These are phyloP conservation scores for Buathra laborator DNA, from an alignment of 2,888 invertebrate species.

Conservation along the genomic window DNA sequence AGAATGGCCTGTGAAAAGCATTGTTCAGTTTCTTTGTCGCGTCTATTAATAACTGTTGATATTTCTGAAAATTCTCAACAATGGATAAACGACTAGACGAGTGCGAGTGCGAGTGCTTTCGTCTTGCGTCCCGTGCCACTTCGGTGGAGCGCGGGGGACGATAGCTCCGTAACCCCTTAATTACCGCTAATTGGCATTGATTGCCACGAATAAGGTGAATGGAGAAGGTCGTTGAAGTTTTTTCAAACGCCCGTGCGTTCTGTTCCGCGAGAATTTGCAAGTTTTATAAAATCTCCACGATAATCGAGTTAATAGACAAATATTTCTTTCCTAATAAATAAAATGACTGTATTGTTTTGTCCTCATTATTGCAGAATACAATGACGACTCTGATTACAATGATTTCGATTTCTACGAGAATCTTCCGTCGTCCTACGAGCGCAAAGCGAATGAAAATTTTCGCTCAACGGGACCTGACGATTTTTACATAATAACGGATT, in stretches of 20 bases:
- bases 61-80: not conserved
- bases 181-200: constrained; percentile 64
- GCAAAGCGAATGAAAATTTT: constrained; percentile 62
- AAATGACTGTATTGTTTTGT: too few species aligned
- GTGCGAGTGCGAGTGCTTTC: not conserved
- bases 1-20: not conserved
- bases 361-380: constrained; percentile 74
- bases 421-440: constrained; percentile 70
- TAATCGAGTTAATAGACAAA: not conserved
- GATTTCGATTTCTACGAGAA: constrained; percentile 79
- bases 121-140: not conserved
- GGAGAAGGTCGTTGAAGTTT: constrained; percentile 20
- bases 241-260: constrained; percentile 1
- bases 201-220: constrained; percentile 43
- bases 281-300: not conserved
- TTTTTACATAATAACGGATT: constrained; percentile 75
- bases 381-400: constrained; percentile 80
- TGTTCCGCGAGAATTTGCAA: not conserved
- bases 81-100: not conserved
- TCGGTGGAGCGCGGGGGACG: too few species aligned
- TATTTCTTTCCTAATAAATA: too few species aligned
- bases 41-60: not conserved
- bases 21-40: not conserved
- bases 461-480: constrained; percentile 73
- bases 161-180: constrained; percentile 44